Percentiles rank a stretch among this genome's conserved stretches.
Conservation (phyloP, 2,797 vertebrate species). For the Syngnathus acus region DNA sequence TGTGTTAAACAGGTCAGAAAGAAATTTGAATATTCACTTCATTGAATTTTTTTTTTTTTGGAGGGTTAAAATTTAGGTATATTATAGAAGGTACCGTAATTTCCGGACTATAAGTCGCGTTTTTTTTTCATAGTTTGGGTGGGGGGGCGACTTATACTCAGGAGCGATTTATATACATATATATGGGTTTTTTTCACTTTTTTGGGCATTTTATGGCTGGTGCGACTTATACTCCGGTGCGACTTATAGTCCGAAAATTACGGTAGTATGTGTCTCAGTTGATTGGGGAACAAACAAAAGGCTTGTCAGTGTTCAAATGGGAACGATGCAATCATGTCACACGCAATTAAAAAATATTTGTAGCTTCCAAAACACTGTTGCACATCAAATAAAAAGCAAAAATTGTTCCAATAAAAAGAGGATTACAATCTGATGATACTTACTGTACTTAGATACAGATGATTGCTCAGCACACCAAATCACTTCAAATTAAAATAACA, state of each 20-base stretch:
- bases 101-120: no score
- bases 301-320: not conserved
- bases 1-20: constrained; percentile 4
- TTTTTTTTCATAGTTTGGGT: no score
- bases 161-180: no score
- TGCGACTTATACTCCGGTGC: no score
- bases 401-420: not conserved
- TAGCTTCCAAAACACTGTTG: not conserved
- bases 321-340: not conserved
- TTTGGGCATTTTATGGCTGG: no score
- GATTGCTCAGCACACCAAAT: not conserved
- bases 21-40: not conserved
- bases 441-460: not conserved
- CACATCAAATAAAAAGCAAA: not conserved
- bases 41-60: constrained; percentile 3
- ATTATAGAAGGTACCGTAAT: no score
- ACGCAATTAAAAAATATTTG: not conserved
- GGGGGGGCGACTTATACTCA: no score
- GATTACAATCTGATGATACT: no score
- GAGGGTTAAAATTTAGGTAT: no score
- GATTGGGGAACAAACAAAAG: not conserved
- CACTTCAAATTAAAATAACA: not conserved
- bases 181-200: no score
- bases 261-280: no score
- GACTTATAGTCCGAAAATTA: no score